These are phyloP conservation scores for Nebria salina DNA, from an alignment of 2,888 invertebrate genomes.

Conservation along the genomic window DNA sequence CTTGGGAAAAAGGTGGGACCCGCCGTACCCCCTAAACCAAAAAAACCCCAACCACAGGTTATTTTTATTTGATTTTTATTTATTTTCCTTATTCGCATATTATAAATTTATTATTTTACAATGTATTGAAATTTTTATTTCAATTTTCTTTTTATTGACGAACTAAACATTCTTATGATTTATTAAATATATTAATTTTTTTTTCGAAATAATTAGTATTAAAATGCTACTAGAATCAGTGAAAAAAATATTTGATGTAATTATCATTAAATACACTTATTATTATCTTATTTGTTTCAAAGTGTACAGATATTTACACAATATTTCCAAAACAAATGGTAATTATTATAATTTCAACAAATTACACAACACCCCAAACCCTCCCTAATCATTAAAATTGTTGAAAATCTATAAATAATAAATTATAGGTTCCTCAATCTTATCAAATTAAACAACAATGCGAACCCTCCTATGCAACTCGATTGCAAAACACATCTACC, in stretches of 20 bases:
- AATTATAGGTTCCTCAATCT: slow-evolving; percentile 78
- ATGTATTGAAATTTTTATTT: neutral
- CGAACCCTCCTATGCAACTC: slow-evolving; percentile 79
- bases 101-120: neutral
- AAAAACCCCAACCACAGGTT: slow-evolving; percentile 71
- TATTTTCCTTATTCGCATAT: slow-evolving; percentile 15
- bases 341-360: neutral
- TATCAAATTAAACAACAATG: slow-evolving; percentile 74
- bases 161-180: too few species aligned
- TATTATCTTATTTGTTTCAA: too few species aligned
- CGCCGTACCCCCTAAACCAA: slow-evolving; percentile 83
- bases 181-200: too few species aligned
- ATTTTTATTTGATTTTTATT: slow-evolving; percentile 47
- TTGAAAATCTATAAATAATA: neutral
- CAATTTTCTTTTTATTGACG: too few species aligned
- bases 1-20: slow-evolving; percentile 75
- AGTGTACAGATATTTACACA: too few species aligned
- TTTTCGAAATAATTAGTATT: too few species aligned
- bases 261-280: too few species aligned
- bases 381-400: neutral
- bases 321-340: neutral
- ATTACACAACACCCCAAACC: neutral
- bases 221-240: too few species aligned
- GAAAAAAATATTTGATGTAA: too few species aligned
- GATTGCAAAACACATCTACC: slow-evolving; percentile 66